Evolutionary conservation across 1,140 invertebrate genomes (phyloP), one percentile per base, ranked within the genome.

Genomic region (Caenorhabditis inopinata): DNA sequence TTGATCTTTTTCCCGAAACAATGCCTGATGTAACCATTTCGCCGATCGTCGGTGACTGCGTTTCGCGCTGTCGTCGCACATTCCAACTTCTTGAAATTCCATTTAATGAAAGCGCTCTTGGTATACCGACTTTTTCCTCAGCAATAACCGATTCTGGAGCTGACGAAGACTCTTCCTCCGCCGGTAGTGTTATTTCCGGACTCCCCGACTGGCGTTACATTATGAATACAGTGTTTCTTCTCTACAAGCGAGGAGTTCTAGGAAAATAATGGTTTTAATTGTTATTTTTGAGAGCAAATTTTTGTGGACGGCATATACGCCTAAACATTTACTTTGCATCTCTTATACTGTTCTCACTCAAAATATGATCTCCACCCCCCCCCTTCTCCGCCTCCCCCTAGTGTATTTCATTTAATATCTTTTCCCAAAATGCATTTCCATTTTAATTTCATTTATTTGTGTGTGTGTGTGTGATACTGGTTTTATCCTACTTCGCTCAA

Each of bases 11-110:
- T 18, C 58, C 58, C 3, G 32, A 68, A 38, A 42, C 58, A 5
- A 68, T 68, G 32, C 32, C 32, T 6, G 58, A 68, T 38, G 58
- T 68, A 5, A 21, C 32, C 0, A 18, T 68, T 16, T 68, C 58
- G 35, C 58, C 58, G 38, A 68, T 68, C 12, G 58, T 68, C 38
- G 58, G 58, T 23, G 58, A 68, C 9, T 68, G 58, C n/a, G n/a
- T 68, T 21, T 32, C 32, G 18, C 58, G 58, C 2, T 68, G 58
- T n/a, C 58, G 58, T 42, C 32, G 58, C 0, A 38, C 58, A 7
- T 68, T 68, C 11, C 58, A 68, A 68, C 25, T 29, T 38, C 32
- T 68, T 6, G 32, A 68, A 38, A 68, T 68, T 68, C 58, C 58
- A 38, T 68, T 68, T 21, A 32, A 68, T 23, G 32, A 68, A 38